Percentiles rank a stretch among this genome's conserved stretches.
phyloP scores from a whole-genome alignment of 2,113 vertebrate species.

The Zosterops borbonicus region DNA sequence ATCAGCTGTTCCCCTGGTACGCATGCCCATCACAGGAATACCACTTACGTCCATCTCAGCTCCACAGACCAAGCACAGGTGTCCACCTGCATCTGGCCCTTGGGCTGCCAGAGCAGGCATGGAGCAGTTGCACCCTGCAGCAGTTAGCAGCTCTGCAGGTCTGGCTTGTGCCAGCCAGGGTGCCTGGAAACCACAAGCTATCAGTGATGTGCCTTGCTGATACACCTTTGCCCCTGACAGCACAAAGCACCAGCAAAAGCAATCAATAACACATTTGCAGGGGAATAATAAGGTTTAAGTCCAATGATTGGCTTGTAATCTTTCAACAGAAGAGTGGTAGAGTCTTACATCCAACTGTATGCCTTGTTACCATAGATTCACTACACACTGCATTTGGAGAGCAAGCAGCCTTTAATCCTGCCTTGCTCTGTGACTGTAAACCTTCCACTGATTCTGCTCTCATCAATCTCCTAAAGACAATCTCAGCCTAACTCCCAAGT shows the following conservation, averaged over 20 bases:
- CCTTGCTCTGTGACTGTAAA: not conserved
- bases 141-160: not conserved
- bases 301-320: not conserved
- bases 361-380: conserved; percentile 6
- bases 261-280: not conserved
- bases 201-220: not conserved
- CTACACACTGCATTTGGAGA: not conserved
- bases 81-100: not conserved
- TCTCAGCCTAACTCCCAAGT: not conserved
- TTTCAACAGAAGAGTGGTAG: not conserved
- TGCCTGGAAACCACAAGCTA: not conserved
- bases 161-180: not conserved
- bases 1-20: not conserved
- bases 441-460: not conserved
- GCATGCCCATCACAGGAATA: not conserved
- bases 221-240: not conserved
- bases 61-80: not conserved
- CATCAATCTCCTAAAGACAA: not conserved
- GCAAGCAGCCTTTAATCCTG: not conserved
- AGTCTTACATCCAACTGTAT: not conserved
- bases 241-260: not conserved
- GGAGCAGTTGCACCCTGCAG: not conserved
- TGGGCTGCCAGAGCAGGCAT: not conserved
- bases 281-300: not conserved
- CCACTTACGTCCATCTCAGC: not conserved